Evolutionary conservation across 30 jellyfish, hydroid and myxozoan species (phyloP).

Genomic region (Hydra vulgaris): DNA sequence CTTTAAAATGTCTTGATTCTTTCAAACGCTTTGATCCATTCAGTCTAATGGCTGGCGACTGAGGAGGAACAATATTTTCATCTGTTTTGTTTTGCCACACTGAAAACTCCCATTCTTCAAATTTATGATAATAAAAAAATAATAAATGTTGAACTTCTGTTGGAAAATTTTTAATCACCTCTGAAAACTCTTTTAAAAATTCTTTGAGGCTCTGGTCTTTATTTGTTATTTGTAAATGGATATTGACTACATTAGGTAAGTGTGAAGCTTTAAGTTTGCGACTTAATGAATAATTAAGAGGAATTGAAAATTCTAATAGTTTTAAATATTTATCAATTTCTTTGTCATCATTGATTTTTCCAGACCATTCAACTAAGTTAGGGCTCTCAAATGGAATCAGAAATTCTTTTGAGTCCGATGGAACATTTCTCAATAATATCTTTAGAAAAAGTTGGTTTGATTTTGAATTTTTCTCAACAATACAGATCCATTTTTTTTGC

Average conservation of each 20-base stretch:
- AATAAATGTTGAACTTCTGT: not conserved
- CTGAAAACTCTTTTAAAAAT: not conserved
- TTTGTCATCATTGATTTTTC: not conserved
- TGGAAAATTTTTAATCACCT: not conserved
- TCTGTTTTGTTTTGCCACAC: not conserved
- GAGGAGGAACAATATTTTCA: too few species aligned
- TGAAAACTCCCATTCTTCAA: not conserved
- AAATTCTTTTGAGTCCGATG: conserved; percentile 6
- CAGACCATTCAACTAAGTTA: not conserved
- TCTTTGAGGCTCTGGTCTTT: not conserved
- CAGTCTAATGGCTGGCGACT: too few species aligned
- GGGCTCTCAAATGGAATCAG: conserved; percentile 16
- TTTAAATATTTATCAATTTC: not conserved
- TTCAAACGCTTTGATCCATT: too few species aligned
- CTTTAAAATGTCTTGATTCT: too few species aligned
- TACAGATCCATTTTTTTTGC: conserved; percentile 12
- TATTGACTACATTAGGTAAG: not conserved
- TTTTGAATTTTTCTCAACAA: conserved; percentile 4
- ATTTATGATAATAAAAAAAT: not conserved
- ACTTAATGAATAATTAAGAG: conserved; percentile 15
- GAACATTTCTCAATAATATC: conserved; percentile 4
- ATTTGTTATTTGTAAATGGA: not conserved
- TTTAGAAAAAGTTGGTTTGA: not conserved
- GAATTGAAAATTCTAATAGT: not conserved
- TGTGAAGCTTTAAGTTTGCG: not conserved